Percentiles rank a stretch among this genome's conserved stretches.
Evolutionary conservation across 2,888 invertebrate genomes (phyloP).

Genomic region (Pelosia muscerda): DNA sequence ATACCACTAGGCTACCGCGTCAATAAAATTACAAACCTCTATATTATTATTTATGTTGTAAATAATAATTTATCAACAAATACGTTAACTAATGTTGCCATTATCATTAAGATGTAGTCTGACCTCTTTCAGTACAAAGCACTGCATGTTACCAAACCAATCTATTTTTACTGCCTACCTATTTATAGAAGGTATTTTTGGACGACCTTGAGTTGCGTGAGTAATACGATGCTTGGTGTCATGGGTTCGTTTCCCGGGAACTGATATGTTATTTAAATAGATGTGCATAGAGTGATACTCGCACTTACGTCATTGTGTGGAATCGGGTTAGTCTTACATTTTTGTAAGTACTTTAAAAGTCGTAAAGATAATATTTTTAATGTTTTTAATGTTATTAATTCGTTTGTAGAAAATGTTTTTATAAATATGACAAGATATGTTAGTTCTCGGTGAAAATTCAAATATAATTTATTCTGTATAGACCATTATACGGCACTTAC

Average conservation of each 20-base stretch:
- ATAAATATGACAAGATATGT: background rate
- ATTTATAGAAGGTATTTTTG: slow-evolving; percentile 39
- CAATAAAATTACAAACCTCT: too few species aligned
- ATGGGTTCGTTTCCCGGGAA: slow-evolving; percentile 15
- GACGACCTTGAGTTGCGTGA: slow-evolving; percentile 30
- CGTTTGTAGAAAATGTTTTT: background rate
- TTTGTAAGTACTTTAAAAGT: background rate
- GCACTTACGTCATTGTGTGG: slow-evolving; percentile 3
- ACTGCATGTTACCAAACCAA: slow-evolving; percentile 10
- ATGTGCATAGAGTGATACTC: slow-evolving; percentile 21
- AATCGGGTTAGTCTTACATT: background rate
- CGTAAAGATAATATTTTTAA: background rate
- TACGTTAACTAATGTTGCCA: background rate
- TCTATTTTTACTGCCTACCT: slow-evolving; percentile 33
- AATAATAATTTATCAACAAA: background rate
- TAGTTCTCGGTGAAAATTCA: too few species aligned
- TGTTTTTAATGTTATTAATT: too few species aligned
- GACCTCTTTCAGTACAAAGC: slow-evolving; percentile 9
- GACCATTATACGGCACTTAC: too few species aligned
- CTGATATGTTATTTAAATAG: slow-evolving; percentile 39
- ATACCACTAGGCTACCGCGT: too few species aligned
- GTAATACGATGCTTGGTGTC: slow-evolving; percentile 11
- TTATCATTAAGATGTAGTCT: background rate
- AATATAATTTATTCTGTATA: too few species aligned
- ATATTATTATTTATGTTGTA: too few species aligned